Evolutionary conservation across 2,888 invertebrate species (phyloP), one percentile per base, ranked within the genome.

Genomic region (Cryptophagus acutangulus): DNA sequence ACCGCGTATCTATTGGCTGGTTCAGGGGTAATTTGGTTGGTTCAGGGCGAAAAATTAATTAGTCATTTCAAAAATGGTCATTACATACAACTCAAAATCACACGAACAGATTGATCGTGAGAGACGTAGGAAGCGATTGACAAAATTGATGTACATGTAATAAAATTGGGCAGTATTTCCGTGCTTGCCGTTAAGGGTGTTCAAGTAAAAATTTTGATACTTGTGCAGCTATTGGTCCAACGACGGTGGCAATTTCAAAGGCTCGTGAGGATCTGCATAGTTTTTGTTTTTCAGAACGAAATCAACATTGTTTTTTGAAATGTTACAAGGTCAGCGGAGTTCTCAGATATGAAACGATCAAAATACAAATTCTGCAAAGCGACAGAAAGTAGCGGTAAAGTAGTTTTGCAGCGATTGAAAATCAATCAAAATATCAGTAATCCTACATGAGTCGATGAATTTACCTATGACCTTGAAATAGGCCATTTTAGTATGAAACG

Each of bases 401-500:
- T 6, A 6, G 6, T 20, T 20, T 20, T 20, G n/a, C 24, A 20
- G 6, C 24, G 6, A n/a, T 20, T 20, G n/a, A 20, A 20, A 20
- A 8, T 20, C 6, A n/a, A 20, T 20, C n/a, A 20, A 20, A 8
- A 20, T 20, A 8, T 20, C 24, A n/a, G n/a, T n/a, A 20, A 20
- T 20, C n/a, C 24, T n/a, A n/a, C 24, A 20, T 43, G 14, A 41
- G 33, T 61, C 59, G 36, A 65, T 62, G 43, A 46, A 59, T 39
- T 61, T 62, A 31, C 62, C 62, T 30, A 65, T 48, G 1, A 58
- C 60, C 62, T 48, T 62, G 35, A 62, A 62, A 26, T 39, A 63
- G 37, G 61, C 58, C 51, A 62, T 52, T 36, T 51, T n/a, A 1
- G 36, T 57, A 30, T 62, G 61, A 28, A 62, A 61, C 4, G 59